These are phyloP conservation scores for Pseudomugil tenellus DNA, from an alignment of 2,797 vertebrate genomes.

Conservation along the genomic window DNA sequence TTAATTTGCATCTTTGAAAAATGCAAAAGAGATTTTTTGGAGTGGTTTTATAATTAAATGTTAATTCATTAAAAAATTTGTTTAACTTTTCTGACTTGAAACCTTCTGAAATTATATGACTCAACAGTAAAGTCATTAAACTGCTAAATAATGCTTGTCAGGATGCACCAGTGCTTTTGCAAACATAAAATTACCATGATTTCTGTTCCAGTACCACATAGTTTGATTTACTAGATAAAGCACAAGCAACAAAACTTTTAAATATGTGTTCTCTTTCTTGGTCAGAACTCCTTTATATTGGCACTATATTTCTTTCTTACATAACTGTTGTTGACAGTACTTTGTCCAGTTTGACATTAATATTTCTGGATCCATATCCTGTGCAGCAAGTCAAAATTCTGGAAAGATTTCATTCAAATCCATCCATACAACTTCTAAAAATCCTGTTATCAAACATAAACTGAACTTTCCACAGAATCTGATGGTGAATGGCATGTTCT, in stretches of 20 bases:
- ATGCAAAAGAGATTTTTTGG: not conserved
- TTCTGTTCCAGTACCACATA: not conserved
- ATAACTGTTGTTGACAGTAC: not conserved
- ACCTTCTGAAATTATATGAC: too few species aligned
- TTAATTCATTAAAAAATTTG: too few species aligned
- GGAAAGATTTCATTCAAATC: not conserved
- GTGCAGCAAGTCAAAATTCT: not conserved
- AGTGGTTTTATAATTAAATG: not conserved
- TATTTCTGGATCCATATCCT: not conserved
- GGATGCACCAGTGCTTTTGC: not conserved
- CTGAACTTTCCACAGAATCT: too few species aligned
- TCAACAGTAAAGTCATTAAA: not conserved
- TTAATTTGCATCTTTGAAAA: not conserved
- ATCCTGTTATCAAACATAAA: not conserved
- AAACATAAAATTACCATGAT: not conserved
- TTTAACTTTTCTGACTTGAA: too few species aligned
- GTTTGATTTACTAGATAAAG: not conserved
- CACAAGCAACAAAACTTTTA: not conserved
- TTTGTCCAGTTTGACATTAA: not conserved
- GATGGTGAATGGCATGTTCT: not conserved
- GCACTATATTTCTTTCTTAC: too few species aligned
- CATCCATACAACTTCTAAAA: not conserved
- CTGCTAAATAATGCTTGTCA: not conserved
- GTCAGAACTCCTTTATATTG: not conserved
- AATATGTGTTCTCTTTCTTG: not conserved